Evolutionary conservation across 2,797 vertebrate species (phyloP).

Genomic region (Eulemur mongoz): DNA sequence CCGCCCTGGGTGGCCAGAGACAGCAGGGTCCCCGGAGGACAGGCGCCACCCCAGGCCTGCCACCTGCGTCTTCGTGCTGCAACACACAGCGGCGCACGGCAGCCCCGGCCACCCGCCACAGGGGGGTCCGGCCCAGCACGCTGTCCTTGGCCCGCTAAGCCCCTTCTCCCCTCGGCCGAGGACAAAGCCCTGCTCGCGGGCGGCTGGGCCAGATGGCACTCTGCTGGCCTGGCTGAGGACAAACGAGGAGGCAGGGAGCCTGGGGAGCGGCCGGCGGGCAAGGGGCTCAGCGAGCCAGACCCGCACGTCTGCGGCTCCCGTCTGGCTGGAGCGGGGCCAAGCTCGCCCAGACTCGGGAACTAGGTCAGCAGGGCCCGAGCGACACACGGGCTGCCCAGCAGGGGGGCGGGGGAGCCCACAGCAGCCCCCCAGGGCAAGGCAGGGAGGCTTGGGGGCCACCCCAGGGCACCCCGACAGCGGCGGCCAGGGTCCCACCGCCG

Average conservation of each 20-base stretch:
- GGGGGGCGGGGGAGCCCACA: not conserved
- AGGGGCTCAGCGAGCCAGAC: not conserved
- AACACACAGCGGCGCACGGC: not conserved
- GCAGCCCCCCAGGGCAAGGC: not conserved
- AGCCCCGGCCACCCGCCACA: not conserved
- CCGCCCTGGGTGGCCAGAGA: too few species aligned
- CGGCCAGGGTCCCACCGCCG: not conserved
- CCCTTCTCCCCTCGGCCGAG: accelerated
- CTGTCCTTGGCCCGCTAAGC: not conserved
- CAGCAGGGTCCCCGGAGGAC: accelerated
- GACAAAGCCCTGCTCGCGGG: constrained; percentile 40
- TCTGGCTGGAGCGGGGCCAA: not conserved
- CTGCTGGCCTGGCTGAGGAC: not conserved
- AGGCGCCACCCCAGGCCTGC: not conserved
- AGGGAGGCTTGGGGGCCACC: not conserved
- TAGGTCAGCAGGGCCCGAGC: not conserved
- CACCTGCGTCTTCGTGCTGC: not conserved
- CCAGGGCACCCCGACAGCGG: accelerated
- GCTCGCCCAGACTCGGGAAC: not conserved
- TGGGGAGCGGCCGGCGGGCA: accelerated
- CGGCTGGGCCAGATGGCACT: constrained; percentile 45
- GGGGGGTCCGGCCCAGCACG: accelerated
- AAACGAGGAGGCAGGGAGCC: not conserved
- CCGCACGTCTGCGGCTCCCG: not conserved
- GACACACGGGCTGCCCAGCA: not conserved